Base-by-base conservation (phyloP, 2,113 vertebrate species). In the Gnathonemus longibarbis region DNA sequence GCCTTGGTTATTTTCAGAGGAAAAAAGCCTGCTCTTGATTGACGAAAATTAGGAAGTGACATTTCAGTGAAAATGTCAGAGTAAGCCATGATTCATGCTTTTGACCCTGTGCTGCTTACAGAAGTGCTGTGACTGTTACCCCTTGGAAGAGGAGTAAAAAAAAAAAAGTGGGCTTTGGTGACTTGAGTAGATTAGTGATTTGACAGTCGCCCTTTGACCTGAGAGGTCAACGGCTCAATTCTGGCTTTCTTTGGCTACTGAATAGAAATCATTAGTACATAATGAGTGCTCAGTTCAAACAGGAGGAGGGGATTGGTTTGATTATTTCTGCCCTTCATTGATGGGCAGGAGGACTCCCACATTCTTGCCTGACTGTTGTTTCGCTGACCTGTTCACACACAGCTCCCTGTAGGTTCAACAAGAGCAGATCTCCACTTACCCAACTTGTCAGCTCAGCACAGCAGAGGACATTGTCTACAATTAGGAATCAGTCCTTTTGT, bases 201-300 rank as follows among this genome's bases (percentile, higher is more conserved):
- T 88, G 56, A 93, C 85, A 90, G 53, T 46, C 88, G 84, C 89
- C 89, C 91, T 93, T 91, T 94, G 93, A 94, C 92, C 94, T 85
- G 1, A 46, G 88, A 87, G 93, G 89, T 83, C 93, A 93, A 84
- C 90, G 90, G 89, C 77, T 89, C 88, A 88, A 90, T 90, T 90
- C 89, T 87, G 90, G 31, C 31, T 90, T 88, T 91, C 80, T 84
- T 52, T 90, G 88, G 46, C 46, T 90, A 92, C 93, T 93, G 93
- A 94, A 91, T 90, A 91, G 85, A 93, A 91, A 91, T 93, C 94
- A 91, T 94, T 93, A 92, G 91, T 84, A 52, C 77, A 50, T 80
- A 84, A 89, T 88, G 62, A 48, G 15, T 88, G 52, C 62, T 62
- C 74, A 62, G 31, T 85, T 88, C 90, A 46, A 89, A 90, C 91